phyloP scores from a whole-genome alignment of 2,888 invertebrate species.

The Coelopa pilipes region DNA sequence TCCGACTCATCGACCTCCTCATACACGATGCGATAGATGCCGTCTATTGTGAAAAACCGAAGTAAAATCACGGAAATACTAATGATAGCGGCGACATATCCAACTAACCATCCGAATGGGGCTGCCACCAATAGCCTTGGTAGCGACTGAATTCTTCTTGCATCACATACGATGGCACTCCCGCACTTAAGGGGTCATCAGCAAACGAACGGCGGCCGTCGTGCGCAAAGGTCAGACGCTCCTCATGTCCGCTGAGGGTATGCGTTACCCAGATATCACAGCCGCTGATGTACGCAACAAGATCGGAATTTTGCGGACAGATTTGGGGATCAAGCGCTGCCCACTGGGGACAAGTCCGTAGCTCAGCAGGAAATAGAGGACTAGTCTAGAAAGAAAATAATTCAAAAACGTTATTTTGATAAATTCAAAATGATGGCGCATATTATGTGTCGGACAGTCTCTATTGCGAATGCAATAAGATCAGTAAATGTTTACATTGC shows the following conservation, averaged over 20 bases:
- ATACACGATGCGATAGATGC: conserved; percentile 82
- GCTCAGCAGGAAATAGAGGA: conserved; percentile 76
- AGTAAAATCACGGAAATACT: too few relatives aligned
- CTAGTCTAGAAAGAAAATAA: conserved; percentile 60
- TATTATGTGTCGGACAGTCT: too few relatives aligned
- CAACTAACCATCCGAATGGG: conserved; percentile 72
- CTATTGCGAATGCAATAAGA: too few relatives aligned
- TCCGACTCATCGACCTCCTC: conserved; percentile 90
- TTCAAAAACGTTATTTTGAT: not conserved
- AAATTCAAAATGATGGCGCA: too few relatives aligned
- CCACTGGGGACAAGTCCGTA: conserved; percentile 72
- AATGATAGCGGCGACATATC: too few relatives aligned
- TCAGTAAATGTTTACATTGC: too few relatives aligned
- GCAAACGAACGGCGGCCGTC: conserved; percentile 76
- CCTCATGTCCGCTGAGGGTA: conserved; percentile 72
- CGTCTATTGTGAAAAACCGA: too few relatives aligned
- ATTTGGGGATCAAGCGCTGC: conserved; percentile 84
- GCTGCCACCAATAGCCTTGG: conserved; percentile 99
- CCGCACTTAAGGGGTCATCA: conserved; percentile 89
- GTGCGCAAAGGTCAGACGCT: conserved; percentile 77
- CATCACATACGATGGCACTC: conserved; percentile 97
- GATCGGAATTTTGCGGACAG: conserved; percentile 70
- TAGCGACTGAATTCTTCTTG: conserved; percentile 98
- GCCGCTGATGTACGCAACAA: conserved; percentile 90
- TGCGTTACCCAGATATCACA: conserved; percentile 91